Percentiles rank a stretch among this genome's conserved stretches.
phyloP scores from a whole-genome alignment of 2,797 vertebrate genomes.

The Champsocephalus esox region DNA sequence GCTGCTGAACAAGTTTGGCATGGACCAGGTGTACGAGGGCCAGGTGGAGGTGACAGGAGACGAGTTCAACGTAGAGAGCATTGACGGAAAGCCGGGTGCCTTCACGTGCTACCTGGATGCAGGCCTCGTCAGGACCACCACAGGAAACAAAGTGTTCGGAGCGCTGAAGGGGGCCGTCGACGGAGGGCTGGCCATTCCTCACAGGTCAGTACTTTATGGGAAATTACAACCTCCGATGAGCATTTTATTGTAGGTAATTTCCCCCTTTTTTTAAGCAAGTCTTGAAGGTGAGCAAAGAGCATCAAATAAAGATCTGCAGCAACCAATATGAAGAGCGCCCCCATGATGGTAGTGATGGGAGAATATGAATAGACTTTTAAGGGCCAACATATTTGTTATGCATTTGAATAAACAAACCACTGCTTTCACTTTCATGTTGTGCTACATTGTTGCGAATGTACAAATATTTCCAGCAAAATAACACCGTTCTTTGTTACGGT shows the following conservation, averaged over 20 bases:
- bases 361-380: too few species aligned
- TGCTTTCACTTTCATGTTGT: too few species aligned
- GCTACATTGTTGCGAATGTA: too few species aligned
- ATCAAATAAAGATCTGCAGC: too few species aligned
- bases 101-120: conserved; percentile 99
- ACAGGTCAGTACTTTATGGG: conserved; percentile 85
- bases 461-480: too few species aligned
- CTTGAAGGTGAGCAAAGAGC: not conserved
- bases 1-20: conserved; percentile 97
- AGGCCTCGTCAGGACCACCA: conserved; percentile 95
- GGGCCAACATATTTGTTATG: too few species aligned
- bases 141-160: conserved; percentile 99
- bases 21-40: conserved; percentile 97
- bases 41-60: conserved; percentile 97
- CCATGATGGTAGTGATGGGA: too few species aligned
- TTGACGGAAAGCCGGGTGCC: conserved; percentile 94
- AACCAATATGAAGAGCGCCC: not conserved
- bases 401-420: too few species aligned
- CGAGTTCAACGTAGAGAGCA: conserved; percentile 96
- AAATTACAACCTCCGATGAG: not conserved
- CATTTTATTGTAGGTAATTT: not conserved
- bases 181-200: conserved; percentile 96
- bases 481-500: too few species aligned
- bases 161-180: conserved; percentile 97
- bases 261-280: not conserved